These are phyloP conservation scores for Elephantulus edwardii DNA, from an alignment of 2,113 vertebrate species.

Conservation along the genomic window DNA sequence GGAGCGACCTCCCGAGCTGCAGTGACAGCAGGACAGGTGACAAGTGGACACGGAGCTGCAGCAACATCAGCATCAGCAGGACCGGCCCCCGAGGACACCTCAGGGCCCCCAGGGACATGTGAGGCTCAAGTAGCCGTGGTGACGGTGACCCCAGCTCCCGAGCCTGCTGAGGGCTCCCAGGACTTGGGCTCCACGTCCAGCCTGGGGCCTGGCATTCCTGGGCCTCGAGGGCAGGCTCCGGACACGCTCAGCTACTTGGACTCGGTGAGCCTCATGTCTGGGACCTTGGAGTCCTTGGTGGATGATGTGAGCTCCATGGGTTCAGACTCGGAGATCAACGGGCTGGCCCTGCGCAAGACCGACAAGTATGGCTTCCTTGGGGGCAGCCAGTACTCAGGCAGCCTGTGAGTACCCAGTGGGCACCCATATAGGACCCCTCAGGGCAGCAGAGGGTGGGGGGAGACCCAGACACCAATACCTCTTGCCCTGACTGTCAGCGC, in stretches of 20 bases:
- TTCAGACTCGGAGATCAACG: conserved; percentile 93
- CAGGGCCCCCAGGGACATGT: conserved; percentile 24
- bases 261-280: conserved; percentile 93
- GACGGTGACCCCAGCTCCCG: conserved; percentile 74
- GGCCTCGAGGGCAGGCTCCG: conserved; percentile 81
- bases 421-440: neutral
- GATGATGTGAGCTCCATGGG: conserved; percentile 93
- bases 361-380: conserved; percentile 95
- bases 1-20: conserved; percentile 46
- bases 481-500: neutral
- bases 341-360: conserved; percentile 86
- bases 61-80: conserved; percentile 30
- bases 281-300: conserved; percentile 91
- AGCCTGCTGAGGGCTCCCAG: conserved; percentile 61
- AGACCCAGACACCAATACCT: neutral
- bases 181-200: conserved; percentile 77
- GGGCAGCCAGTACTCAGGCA: conserved; percentile 89
- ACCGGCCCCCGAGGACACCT: conserved; percentile 13
- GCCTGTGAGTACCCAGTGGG: conserved; percentile 83
- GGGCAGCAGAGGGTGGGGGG: neutral
- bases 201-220: conserved; percentile 72
- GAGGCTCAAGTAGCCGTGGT: conserved; percentile 67
- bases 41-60: conserved; percentile 53
- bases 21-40: conserved; percentile 29
- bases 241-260: conserved; percentile 92